Evolutionary conservation across 2,113 vertebrate genomes (phyloP), one percentile per base, ranked within the genome.

Genomic region (Bambusicola thoracicus): DNA sequence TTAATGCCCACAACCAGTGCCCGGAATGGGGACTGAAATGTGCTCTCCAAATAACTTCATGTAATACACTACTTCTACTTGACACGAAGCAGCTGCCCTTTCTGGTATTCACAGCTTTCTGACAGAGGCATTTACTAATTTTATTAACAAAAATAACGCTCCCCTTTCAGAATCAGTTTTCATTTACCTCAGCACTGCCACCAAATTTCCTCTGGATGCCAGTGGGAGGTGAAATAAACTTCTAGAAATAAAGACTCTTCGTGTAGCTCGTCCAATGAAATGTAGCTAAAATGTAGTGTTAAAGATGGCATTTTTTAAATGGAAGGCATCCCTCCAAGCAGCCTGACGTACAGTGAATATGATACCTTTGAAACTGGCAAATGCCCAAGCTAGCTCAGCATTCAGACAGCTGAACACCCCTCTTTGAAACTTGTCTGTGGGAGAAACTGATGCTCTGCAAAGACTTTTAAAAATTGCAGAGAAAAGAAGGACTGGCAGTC

Each of bases 91-190:
- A 86, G 73, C 61, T 81, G n/a, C 72, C 63, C 62, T 82, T 87
- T 24, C 62, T 85, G 48, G 36, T 46, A 51, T 56, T 58, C 66
- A 43, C n/a, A 72, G n/a, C 78, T 68, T 87, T 73, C 72, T 76
- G 34, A 59, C 55, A 83, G 41, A 75, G 72, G 43, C 49, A 46
- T 80, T 80, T 76, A 21, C 55, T 80, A 40, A 29, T 66, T 83
- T 95, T 51, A n/a, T 82, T 85, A 77, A 79, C 14, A 83, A 87
- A 80, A 91, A 82, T 53, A 82, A 80, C 10, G 30, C 38, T 92
- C 46, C 62, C 30, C 14, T 83, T 66, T 65, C 74, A 46, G 46
- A 75, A 16, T 8, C 55, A 17, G 38, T 58, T 85, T 94, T 69
- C 36, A 49, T 91, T 74, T 74, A 40, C 55, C 20, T 63, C 65